These are phyloP conservation scores for Nothocercus nigrocapillus DNA, from an alignment of 2,113 vertebrate species.

Conservation along the genomic window DNA sequence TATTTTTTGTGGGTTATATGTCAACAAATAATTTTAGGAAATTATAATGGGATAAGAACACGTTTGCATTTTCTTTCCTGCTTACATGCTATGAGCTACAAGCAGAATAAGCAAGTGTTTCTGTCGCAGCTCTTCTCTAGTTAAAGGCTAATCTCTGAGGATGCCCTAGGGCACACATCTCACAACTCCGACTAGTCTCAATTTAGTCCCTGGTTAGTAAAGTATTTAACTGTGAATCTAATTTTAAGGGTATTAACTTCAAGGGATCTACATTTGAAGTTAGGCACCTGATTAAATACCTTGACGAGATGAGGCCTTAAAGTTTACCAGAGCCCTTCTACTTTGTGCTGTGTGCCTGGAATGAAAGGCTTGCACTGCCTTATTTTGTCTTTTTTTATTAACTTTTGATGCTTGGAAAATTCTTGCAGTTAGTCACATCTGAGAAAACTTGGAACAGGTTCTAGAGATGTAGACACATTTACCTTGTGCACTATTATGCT, in stretches of 20 bases:
- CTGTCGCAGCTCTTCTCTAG: background rate
- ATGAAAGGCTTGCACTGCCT: background rate
- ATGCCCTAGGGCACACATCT: slow-evolving; percentile 19
- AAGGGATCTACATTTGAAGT: background rate
- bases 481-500: slow-evolving; percentile 69
- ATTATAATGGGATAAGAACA: background rate
- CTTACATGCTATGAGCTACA: background rate
- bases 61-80: background rate
- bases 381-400: slow-evolving; percentile 46
- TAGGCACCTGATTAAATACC: background rate
- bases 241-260: background rate
- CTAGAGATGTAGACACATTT: slow-evolving; percentile 71
- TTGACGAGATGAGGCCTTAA: background rate
- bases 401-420: slow-evolving; percentile 67
- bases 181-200: background rate
- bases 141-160: slow-evolving; percentile 4
- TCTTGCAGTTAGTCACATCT: slow-evolving; percentile 78
- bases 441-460: slow-evolving; percentile 80
- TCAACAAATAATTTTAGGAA: background rate
- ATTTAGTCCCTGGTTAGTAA: background rate
- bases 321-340: background rate
- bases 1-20: background rate
- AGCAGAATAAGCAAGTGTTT: background rate
- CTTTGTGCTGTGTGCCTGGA: background rate
- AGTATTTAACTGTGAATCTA: slow-evolving; percentile 4